A percentile compares a stretch with the other conserved stretches of the same genome.
phyloP scores from a whole-genome alignment of 1,140 invertebrate genomes.

The Leptinotarsa defecta region DNA sequence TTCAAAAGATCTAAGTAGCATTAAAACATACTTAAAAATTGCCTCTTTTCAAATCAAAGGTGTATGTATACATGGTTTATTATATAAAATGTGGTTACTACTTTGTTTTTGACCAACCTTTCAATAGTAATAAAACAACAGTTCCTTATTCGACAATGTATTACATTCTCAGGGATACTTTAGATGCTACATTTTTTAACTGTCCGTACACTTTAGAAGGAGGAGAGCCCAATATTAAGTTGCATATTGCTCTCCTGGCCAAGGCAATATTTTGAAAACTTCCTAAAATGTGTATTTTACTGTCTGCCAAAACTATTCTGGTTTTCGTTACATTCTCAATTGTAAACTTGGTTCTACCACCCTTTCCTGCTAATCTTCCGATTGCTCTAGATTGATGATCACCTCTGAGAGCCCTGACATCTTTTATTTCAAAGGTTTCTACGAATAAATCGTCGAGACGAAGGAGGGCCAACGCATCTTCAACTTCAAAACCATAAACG shows the following conservation, averaged over 20 bases:
- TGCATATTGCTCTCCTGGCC: conserved; percentile 94
- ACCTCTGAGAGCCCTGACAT: conserved; percentile 94
- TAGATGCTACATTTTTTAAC: conserved; percentile 79
- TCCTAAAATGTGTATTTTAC: conserved; percentile 96
- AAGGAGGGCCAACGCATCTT: conserved; percentile 93
- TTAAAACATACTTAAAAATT: neutral
- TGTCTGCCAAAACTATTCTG: conserved; percentile 94
- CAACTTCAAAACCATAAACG: conserved; percentile 94
- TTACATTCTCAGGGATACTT: conserved; percentile 83
- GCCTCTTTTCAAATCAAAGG: too few species aligned
- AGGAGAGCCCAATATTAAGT: conserved; percentile 94
- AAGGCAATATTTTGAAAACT: conserved; percentile 97
- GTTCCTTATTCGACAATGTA: neutral
- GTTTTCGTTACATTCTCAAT: conserved; percentile 99
- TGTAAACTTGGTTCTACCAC: conserved; percentile 95
- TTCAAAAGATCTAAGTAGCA: conserved; percentile 11
- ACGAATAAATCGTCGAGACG: conserved; percentile 96
- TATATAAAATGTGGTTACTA: too few species aligned
- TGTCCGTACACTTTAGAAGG: conserved; percentile 97
- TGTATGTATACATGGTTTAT: too few species aligned
- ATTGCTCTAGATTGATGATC: conserved; percentile 96
- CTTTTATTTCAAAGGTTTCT: conserved; percentile 96
- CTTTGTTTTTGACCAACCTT: too few species aligned
- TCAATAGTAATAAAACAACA: too few species aligned
- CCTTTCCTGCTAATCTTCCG: conserved; percentile 95